Evolutionary conservation across 2,113 vertebrate species (phyloP).

Genomic region (Syngnathus typhle): DNA sequence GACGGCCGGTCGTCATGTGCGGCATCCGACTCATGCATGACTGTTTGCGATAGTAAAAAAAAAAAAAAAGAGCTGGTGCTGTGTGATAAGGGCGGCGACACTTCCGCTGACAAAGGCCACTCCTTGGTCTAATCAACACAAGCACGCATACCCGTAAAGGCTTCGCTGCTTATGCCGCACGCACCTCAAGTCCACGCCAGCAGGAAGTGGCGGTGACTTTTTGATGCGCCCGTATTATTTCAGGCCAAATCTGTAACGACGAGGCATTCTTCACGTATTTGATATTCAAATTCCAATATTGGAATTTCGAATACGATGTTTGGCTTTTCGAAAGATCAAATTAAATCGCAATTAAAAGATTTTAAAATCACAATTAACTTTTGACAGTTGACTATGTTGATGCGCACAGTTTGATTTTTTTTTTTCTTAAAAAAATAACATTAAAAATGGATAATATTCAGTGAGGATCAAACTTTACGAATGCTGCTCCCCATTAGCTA

Average conservation of each 20-base stretch:
- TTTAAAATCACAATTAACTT: too few relatives aligned
- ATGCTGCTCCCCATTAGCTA: too few relatives aligned
- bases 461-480: too few relatives aligned
- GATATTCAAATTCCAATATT: neutral
- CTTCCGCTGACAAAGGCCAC: conserved; percentile 50
- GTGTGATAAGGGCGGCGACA: conserved; percentile 52
- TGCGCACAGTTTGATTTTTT: too few relatives aligned
- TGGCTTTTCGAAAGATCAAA: neutral
- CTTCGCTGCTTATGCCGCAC: neutral
- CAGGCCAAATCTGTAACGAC: neutral
- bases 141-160: conserved; percentile 16
- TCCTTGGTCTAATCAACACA: conserved; percentile 47
- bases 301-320: neutral
- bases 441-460: too few relatives aligned
- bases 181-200: neutral
- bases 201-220: neutral
- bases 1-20: conserved; percentile 28
- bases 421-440: too few relatives aligned
- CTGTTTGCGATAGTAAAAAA: conserved; percentile 23
- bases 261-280: neutral
- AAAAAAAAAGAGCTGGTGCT: conserved; percentile 44
- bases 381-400: too few relatives aligned
- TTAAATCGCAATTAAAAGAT: neutral
- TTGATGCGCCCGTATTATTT: neutral
- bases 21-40: conserved; percentile 52